Conservation (phyloP, 2,113 vertebrate genomes). For the Anguilla rostrata region DNA sequence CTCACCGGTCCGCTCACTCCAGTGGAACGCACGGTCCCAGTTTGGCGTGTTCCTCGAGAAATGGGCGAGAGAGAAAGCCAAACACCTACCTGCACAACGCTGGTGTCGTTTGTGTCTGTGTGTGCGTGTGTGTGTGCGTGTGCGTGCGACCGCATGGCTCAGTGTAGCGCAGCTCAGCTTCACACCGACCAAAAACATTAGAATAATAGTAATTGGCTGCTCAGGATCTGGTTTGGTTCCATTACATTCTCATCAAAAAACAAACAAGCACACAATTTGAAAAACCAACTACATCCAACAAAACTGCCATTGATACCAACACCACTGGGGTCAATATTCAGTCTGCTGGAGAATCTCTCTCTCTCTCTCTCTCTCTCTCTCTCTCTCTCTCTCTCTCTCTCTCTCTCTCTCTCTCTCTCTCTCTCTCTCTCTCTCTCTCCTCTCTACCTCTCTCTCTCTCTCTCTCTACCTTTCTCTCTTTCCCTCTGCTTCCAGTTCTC, state of each 20-base stretch:
- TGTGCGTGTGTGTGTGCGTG: background rate
- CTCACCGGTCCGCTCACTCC: background rate
- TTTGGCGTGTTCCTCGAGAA: background rate
- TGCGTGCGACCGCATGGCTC: slow-evolving; percentile 27
- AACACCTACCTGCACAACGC: background rate
- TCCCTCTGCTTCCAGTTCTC: background rate
- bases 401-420: background rate
- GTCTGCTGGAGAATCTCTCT: background rate
- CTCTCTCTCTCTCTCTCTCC: background rate
- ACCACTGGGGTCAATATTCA: slow-evolving; percentile 6
- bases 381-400: background rate
- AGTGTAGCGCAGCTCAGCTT: slow-evolving; percentile 53
- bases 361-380: background rate
- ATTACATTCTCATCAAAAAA: background rate
- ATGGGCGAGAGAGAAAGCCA: background rate
- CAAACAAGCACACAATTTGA: background rate
- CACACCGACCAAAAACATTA: slow-evolving; percentile 69
- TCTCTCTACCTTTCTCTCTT: background rate
- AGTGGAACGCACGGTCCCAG: slow-evolving; percentile 12
- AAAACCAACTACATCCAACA: background rate
- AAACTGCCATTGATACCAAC: slow-evolving; percentile 5
- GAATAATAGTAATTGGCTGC: slow-evolving; percentile 70
- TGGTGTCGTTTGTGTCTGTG: slow-evolving; percentile 64
- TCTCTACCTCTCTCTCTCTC: background rate
- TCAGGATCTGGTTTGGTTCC: slow-evolving; percentile 43